Conservation (phyloP, 2,797 vertebrate species). For the Pterois miles region DNA sequence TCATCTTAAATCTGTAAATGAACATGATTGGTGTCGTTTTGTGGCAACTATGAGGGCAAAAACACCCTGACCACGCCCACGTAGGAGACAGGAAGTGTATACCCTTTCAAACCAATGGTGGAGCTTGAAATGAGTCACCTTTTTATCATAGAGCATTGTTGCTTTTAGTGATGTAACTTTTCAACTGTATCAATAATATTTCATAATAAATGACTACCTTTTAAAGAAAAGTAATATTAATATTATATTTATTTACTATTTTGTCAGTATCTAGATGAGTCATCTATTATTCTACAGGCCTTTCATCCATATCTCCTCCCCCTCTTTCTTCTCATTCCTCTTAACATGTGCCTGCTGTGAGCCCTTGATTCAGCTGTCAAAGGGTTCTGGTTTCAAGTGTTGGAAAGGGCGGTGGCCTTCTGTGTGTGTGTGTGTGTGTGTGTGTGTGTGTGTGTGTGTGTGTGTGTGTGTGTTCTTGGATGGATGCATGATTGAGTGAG, state of each 20-base stretch:
- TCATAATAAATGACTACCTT: not conserved
- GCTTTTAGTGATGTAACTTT: not conserved
- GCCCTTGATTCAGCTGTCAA: constrained; percentile 78
- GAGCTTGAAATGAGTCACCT: too few species aligned
- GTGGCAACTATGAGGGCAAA: not conserved
- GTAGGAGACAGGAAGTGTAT: too few species aligned
- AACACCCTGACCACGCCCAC: too few species aligned
- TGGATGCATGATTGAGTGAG: constrained; percentile 12
- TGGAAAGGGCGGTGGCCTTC: constrained; percentile 28
- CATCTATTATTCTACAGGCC: constrained; percentile 12
- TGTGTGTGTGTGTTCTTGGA: not conserved
- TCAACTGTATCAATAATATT: not conserved
- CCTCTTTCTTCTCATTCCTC: constrained; percentile 20
- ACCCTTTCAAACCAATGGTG: too few species aligned
- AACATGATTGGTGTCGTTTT: not conserved
- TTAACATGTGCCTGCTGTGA: constrained; percentile 32
- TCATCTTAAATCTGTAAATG: not conserved
- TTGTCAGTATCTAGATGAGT: not conserved
- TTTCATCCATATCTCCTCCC: constrained; percentile 16
- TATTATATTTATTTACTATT: not conserved
- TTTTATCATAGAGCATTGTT: too few species aligned
- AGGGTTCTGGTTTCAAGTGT: constrained; percentile 71
- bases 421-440: not conserved
- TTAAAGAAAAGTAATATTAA: not conserved
- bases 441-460: not conserved